These are phyloP conservation scores for Gastracanthus pulcherrimus DNA, from an alignment of 2,888 invertebrate genomes.

Conservation along the genomic window DNA sequence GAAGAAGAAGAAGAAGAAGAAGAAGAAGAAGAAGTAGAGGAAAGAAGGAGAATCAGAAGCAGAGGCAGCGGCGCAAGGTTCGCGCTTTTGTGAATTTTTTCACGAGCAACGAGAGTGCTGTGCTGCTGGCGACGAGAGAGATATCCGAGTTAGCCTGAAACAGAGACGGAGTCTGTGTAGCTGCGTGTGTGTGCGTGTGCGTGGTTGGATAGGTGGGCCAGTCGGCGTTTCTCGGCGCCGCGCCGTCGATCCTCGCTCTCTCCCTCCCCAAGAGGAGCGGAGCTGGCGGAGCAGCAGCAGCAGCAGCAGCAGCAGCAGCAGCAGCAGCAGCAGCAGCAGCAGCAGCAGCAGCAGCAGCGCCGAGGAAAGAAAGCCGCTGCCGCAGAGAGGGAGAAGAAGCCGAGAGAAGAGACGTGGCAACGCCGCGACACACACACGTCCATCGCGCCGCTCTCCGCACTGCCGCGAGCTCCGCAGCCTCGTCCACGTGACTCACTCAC, in stretches of 20 bases:
- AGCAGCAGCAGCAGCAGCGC: neutral
- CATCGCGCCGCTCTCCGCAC: slow-evolving; percentile 49
- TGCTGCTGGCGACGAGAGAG: slow-evolving; percentile 3
- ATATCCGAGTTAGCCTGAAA: neutral
- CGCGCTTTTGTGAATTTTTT: slow-evolving; percentile 40
- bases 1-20: neutral
- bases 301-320: slow-evolving; percentile 65
- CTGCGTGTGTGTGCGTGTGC: too few relatives aligned
- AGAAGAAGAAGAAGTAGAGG: neutral
- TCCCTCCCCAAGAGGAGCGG: neutral
- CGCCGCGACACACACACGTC: slow-evolving; percentile 17
- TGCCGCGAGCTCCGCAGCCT: slow-evolving; percentile 60
- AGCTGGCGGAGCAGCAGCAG: slow-evolving; percentile 63
- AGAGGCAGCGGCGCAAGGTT: neutral
- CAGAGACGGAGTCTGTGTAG: neutral
- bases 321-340: slow-evolving; percentile 49
- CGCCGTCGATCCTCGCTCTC: slow-evolving; percentile 19
- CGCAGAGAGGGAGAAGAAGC: slow-evolving; percentile 39
- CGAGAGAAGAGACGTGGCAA: slow-evolving; percentile 42
- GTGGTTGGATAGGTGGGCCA: slow-evolving; percentile 18
- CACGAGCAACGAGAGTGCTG: neutral
- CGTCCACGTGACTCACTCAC: slow-evolving; percentile 70
- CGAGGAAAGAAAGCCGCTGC: slow-evolving; percentile 38
- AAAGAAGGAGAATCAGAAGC: neutral
- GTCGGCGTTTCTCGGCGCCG: neutral